These are phyloP conservation scores for Eulithis testata DNA, from an alignment of 2,888 invertebrate genomes.

Conservation along the genomic window DNA sequence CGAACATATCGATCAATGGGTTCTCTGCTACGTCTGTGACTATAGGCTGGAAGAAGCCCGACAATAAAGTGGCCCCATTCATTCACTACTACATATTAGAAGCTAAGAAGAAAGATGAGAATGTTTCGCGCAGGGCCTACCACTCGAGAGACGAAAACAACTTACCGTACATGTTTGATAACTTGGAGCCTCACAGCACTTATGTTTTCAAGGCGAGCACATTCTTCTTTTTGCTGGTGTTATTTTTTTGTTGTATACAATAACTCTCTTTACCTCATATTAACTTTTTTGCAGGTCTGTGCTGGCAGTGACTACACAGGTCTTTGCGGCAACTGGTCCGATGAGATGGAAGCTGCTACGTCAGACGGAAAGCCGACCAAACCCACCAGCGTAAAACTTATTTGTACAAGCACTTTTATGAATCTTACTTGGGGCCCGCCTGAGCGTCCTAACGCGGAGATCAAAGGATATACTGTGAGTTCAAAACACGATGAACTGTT, in stretches of 20 bases:
- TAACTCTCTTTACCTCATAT: too few species aligned
- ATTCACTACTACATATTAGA: slow-evolving; percentile 91
- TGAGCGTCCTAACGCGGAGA: slow-evolving; percentile 89
- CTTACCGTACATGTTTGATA: slow-evolving; percentile 90
- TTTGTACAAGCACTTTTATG: slow-evolving; percentile 85
- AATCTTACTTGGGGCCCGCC: slow-evolving; percentile 91
- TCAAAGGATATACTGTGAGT: slow-evolving; percentile 90
- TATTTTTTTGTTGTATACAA: background rate
- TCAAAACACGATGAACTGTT: background rate
- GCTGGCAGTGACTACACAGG: slow-evolving; percentile 92
- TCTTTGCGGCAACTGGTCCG: slow-evolving; percentile 91
- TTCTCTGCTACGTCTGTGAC: slow-evolving; percentile 89
- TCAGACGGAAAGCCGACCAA: slow-evolving; percentile 92
- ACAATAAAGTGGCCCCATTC: slow-evolving; percentile 86
- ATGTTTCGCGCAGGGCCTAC: slow-evolving; percentile 83
- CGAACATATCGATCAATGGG: slow-evolving; percentile 90
- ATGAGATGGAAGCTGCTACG: slow-evolving; percentile 91
- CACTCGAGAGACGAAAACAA: slow-evolving; percentile 87
- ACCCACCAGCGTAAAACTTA: slow-evolving; percentile 87
- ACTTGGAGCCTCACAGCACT: slow-evolving; percentile 90
- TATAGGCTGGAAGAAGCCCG: slow-evolving; percentile 90
- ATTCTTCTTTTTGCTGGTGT: background rate
- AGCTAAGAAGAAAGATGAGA: slow-evolving; percentile 84
- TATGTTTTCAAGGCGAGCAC: slow-evolving; percentile 89
- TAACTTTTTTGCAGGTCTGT: slow-evolving; percentile 74